Conservation (phyloP, 2,888 invertebrate genomes). For the Dromius quadrimaculatus region DNA sequence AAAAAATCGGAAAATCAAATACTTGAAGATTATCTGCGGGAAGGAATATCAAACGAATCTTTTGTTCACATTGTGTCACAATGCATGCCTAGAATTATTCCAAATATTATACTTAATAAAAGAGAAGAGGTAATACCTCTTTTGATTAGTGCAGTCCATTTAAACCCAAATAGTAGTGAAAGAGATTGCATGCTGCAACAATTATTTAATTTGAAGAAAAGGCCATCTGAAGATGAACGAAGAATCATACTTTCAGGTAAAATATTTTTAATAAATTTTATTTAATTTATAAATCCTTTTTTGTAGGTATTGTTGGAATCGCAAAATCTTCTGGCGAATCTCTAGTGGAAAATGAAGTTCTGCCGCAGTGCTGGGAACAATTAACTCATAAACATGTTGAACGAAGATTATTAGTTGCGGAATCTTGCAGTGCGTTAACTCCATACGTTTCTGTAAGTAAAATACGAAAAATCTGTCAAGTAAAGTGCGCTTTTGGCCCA, state of each 20-base stretch:
- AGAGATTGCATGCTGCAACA: slow-evolving; percentile 76
- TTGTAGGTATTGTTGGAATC: slow-evolving; percentile 67
- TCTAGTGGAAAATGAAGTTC: slow-evolving; percentile 74
- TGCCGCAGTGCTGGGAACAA: slow-evolving; percentile 81
- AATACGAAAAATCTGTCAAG: no score
- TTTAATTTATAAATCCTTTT: no score
- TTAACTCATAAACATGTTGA: slow-evolving; percentile 77
- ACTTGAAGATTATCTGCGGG: slow-evolving; percentile 63
- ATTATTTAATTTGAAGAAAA: slow-evolving; percentile 78
- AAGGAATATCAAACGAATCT: slow-evolving; percentile 63
- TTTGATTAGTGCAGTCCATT: slow-evolving; percentile 72
- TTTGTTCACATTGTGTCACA: slow-evolving; percentile 69
- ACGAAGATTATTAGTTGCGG: slow-evolving; percentile 75
- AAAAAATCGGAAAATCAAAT: slow-evolving; percentile 61
- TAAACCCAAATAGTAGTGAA: slow-evolving; percentile 71
- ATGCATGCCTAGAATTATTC: slow-evolving; percentile 74
- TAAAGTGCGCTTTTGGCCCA: no score
- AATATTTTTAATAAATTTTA: background rate
- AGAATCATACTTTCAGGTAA: slow-evolving; percentile 70
- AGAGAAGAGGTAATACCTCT: slow-evolving; percentile 78
- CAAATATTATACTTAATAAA: slow-evolving; percentile 77
- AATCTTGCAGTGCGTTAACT: slow-evolving; percentile 75
- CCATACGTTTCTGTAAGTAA: slow-evolving; percentile 73
- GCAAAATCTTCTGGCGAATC: slow-evolving; percentile 67
- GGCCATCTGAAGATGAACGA: slow-evolving; percentile 76